phyloP scores from a whole-genome alignment of 2,888 invertebrate genomes.

The Selenia dentaria region DNA sequence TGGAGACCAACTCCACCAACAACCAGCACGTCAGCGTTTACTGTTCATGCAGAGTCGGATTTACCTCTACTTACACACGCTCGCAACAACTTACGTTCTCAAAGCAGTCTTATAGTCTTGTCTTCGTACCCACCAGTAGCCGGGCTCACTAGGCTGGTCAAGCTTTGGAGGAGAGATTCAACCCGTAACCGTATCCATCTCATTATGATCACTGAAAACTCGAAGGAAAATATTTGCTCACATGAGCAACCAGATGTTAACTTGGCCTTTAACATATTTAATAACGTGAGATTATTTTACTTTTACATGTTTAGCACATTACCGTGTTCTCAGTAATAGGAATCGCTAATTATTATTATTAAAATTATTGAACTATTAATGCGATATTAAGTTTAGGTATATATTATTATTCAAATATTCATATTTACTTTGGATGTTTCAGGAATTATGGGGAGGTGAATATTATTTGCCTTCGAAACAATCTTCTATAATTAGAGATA shows the following conservation, averaged over 20 bases:
- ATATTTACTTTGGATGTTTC: background rate
- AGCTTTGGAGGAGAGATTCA: conserved; percentile 33
- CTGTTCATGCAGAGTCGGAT: conserved; percentile 26
- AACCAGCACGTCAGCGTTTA: conserved; percentile 18
- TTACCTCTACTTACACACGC: conserved; percentile 25
- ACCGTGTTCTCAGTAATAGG: too few relatives aligned
- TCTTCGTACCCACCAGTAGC: conserved; percentile 31
- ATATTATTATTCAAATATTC: too few relatives aligned
- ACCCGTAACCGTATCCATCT: conserved; percentile 31
- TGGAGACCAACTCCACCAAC: conserved; percentile 28
- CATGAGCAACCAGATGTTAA: conserved; percentile 25
- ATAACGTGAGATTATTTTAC: conserved; percentile 27
- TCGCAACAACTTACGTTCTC: conserved; percentile 18
- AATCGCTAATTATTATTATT: too few relatives aligned
- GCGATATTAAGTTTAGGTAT: too few relatives aligned
- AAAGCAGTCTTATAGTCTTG: conserved; percentile 33
- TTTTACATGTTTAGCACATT: too few relatives aligned
- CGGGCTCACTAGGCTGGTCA: conserved; percentile 34
- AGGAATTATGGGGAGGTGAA: conserved; percentile 36
- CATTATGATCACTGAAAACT: conserved; percentile 24
- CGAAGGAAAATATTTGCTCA: conserved; percentile 7
- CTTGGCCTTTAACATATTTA: conserved; percentile 31
- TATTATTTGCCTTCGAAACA: conserved; percentile 23
- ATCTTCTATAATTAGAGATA: conserved; percentile 1
- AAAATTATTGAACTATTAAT: too few relatives aligned